Conservation (phyloP, 2,888 invertebrate species). For the Pterostichus madidus region DNA sequence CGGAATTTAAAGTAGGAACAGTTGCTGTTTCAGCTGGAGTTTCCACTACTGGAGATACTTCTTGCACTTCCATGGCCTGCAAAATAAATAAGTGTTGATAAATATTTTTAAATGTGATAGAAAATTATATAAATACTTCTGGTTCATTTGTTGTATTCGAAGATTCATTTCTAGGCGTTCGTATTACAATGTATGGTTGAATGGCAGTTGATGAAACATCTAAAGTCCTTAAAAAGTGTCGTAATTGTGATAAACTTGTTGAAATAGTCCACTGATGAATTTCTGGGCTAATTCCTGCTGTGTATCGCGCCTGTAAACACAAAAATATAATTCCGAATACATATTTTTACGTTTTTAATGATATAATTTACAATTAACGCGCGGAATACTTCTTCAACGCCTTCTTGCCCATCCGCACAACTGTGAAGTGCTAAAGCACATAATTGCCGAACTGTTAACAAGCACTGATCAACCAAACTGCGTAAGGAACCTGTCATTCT, state of each 20-base stretch:
- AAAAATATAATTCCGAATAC: not conserved
- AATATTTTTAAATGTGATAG: not conserved
- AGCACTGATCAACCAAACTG: slow-evolving; percentile 72
- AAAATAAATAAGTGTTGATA: slow-evolving; percentile 1
- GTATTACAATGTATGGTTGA: slow-evolving; percentile 74
- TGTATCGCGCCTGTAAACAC: slow-evolving; percentile 72
- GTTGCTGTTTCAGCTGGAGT: slow-evolving; percentile 70
- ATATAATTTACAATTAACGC: slow-evolving; percentile 74
- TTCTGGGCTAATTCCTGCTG: slow-evolving; percentile 73
- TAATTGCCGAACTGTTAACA: slow-evolving; percentile 72
- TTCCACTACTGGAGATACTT: slow-evolving; percentile 71
- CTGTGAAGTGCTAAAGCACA: slow-evolving; percentile 73
- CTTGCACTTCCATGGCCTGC: slow-evolving; percentile 77
- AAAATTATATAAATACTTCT: slow-evolving; percentile 70
- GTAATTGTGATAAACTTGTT: slow-evolving; percentile 72
- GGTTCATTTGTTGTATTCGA: slow-evolving; percentile 69
- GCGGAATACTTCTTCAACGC: slow-evolving; percentile 75
- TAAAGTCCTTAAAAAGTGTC: slow-evolving; percentile 72
- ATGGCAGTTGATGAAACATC: slow-evolving; percentile 72
- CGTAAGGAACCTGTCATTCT: slow-evolving; percentile 71
- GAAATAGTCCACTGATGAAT: slow-evolving; percentile 74
- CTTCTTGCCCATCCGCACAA: slow-evolving; percentile 75
- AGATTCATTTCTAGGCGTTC: slow-evolving; percentile 69
- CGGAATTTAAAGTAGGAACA: slow-evolving; percentile 66
- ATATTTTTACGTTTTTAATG: not conserved